These are phyloP conservation scores for Anniella stebbinsi DNA, from an alignment of 2,797 vertebrate species.

Conservation along the genomic window DNA sequence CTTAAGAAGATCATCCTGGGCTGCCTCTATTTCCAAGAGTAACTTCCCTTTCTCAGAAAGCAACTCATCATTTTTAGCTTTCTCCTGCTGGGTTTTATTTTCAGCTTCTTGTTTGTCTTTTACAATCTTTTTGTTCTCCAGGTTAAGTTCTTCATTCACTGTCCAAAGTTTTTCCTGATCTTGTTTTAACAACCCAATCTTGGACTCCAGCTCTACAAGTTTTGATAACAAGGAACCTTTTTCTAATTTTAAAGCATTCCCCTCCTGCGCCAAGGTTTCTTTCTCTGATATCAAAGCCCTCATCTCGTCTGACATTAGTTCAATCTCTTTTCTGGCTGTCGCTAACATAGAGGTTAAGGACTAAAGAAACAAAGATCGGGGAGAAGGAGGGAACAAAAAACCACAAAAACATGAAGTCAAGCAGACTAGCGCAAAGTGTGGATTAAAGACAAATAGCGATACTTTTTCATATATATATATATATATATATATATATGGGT, in stretches of 20 bases:
- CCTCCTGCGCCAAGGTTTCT: slow-evolving; percentile 84
- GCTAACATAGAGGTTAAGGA: slow-evolving; percentile 94
- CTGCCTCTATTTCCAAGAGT: slow-evolving; percentile 74
- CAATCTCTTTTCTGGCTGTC: slow-evolving; percentile 90
- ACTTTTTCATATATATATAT: slow-evolving; percentile 9
- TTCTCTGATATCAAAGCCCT: slow-evolving; percentile 88
- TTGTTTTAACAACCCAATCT: slow-evolving; percentile 78
- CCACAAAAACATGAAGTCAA: slow-evolving; percentile 88
- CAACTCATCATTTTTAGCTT: slow-evolving; percentile 74
- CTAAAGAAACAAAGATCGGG: slow-evolving; percentile 87
- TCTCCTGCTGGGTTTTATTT: slow-evolving; percentile 72
- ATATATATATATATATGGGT: background rate
- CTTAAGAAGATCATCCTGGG: slow-evolving; percentile 79
- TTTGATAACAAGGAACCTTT: slow-evolving; percentile 82
- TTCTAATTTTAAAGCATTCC: slow-evolving; percentile 82
- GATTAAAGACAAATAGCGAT: slow-evolving; percentile 71
- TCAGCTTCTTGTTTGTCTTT: slow-evolving; percentile 82
- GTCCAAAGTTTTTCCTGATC: slow-evolving; percentile 79
- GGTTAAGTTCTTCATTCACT: slow-evolving; percentile 80
- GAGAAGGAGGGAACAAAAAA: slow-evolving; percentile 84
- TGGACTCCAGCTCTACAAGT: slow-evolving; percentile 80
- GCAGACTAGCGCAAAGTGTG: slow-evolving; percentile 76
- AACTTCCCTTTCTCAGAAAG: slow-evolving; percentile 75
- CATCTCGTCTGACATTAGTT: slow-evolving; percentile 89
- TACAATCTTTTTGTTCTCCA: slow-evolving; percentile 76